Percentiles rank a stretch among this genome's conserved stretches.
phyloP scores from a whole-genome alignment of 2,113 vertebrate species.

The Prunella himalayana region DNA sequence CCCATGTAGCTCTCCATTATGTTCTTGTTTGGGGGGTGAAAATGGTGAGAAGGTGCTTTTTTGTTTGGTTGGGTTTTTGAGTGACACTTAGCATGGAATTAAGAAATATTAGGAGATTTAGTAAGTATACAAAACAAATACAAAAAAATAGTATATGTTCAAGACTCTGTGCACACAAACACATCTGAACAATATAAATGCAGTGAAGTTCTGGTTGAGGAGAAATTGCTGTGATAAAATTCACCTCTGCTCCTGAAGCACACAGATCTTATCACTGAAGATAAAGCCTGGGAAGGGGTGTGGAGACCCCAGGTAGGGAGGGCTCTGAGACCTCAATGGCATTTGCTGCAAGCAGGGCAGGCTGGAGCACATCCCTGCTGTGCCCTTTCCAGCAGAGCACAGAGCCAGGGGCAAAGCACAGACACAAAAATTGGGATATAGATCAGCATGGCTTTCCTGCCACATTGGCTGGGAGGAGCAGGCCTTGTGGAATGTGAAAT shows the following conservation, averaged over 20 bases:
- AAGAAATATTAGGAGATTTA: neutral
- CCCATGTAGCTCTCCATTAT: neutral
- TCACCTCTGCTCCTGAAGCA: neutral
- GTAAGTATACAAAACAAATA: neutral
- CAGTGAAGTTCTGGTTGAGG: neutral
- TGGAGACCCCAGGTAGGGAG: neutral
- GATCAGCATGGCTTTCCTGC: neutral
- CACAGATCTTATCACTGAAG: neutral
- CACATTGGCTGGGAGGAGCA: neutral
- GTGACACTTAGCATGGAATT: neutral
- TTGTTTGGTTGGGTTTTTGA: neutral
- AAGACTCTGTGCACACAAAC: neutral
- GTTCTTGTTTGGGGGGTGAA: fast-evolving
- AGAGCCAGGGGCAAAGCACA: neutral
- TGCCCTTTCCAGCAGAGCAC: fast-evolving
- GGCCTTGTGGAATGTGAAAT: neutral
- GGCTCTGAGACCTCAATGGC: fast-evolving
- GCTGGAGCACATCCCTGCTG: neutral
- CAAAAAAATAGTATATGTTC: neutral
- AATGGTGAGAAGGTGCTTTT: neutral
- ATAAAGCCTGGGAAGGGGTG: neutral
- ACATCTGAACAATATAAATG: neutral
- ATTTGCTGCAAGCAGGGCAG: neutral
- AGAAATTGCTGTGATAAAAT: neutral
- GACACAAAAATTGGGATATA: fast-evolving